phyloP scores from a whole-genome alignment of 2,888 invertebrate species.

The Lutraria lutraria region DNA sequence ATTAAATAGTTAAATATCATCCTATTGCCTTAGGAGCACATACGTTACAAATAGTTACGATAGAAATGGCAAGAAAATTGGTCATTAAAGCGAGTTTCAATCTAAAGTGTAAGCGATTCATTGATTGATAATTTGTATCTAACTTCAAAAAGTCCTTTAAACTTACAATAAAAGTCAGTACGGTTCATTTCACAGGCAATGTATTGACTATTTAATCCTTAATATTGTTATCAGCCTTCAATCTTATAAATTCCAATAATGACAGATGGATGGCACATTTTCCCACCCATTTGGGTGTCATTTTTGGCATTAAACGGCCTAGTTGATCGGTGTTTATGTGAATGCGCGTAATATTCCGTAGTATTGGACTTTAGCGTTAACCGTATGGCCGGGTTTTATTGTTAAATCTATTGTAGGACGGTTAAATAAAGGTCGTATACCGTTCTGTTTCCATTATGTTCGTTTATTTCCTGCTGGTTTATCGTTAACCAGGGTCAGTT shows the following conservation, averaged over 20 bases:
- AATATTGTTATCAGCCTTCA: background rate
- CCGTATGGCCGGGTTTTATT: background rate
- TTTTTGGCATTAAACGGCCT: background rate
- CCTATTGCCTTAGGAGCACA: no score
- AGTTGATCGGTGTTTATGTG: background rate
- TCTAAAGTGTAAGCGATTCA: background rate
- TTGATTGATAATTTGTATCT: background rate
- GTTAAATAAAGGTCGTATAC: background rate
- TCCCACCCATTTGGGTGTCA: constrained; percentile 10
- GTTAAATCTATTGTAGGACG: background rate
- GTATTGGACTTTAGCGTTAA: background rate
- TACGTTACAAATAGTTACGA: no score
- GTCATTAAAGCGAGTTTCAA: background rate
- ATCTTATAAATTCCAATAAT: constrained; percentile 17
- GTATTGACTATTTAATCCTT: constrained; percentile 21
- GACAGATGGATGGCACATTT: constrained; percentile 17
- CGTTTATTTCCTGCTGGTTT: background rate
- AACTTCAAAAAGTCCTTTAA: background rate
- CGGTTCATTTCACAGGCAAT: background rate
- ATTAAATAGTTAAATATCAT: no score
- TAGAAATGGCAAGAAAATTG: background rate
- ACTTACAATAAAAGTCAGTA: background rate
- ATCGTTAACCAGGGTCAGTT: background rate
- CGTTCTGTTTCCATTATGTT: background rate
- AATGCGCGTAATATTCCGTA: background rate